These are phyloP conservation scores for Xylota sylvarum DNA, from an alignment of 2,888 invertebrate genomes.

Conservation along the genomic window DNA sequence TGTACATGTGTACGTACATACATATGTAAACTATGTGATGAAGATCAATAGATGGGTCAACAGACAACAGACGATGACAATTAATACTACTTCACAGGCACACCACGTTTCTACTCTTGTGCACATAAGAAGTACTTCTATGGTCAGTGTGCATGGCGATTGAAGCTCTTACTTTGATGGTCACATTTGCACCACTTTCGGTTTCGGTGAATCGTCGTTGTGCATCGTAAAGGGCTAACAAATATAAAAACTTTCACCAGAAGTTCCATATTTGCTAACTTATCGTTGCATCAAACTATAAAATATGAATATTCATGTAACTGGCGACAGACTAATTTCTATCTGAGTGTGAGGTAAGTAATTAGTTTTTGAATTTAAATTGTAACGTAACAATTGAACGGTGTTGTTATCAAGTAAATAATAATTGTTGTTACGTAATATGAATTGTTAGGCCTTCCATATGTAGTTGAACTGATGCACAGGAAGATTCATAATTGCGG, in stretches of 20 bases:
- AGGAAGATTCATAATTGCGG: neutral
- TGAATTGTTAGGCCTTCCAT: neutral
- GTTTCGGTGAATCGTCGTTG: slow-evolving; percentile 13
- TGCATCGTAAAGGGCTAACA: slow-evolving; percentile 28
- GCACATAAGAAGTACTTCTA: slow-evolving; percentile 41
- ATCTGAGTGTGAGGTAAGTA: slow-evolving; percentile 37
- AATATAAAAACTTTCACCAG: slow-evolving; percentile 47
- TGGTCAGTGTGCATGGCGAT: slow-evolving; percentile 23
- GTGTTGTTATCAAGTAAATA: neutral
- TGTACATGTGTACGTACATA: too few species aligned
- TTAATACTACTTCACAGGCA: slow-evolving; percentile 31
- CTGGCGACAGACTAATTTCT: slow-evolving; percentile 18
- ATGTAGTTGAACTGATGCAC: neutral
- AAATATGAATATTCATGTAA: slow-evolving; percentile 60
- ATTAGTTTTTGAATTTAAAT: slow-evolving; percentile 6
- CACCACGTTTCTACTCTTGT: slow-evolving; percentile 48
- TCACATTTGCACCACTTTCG: slow-evolving; percentile 40
- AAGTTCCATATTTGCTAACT: slow-evolving; percentile 8
- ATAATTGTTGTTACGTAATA: slow-evolving; percentile 6
- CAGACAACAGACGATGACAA: slow-evolving; percentile 28
- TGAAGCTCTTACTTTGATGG: slow-evolving; percentile 24
- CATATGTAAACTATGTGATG: slow-evolving; percentile 30
- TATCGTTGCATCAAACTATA: slow-evolving; percentile 10
- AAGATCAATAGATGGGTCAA: slow-evolving; percentile 23
- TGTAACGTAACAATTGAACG: slow-evolving; percentile 27